Percentiles rank a stretch among this genome's conserved stretches.
Conservation (phyloP, 2,888 invertebrate species). For the Monoplex corrugatus region DNA sequence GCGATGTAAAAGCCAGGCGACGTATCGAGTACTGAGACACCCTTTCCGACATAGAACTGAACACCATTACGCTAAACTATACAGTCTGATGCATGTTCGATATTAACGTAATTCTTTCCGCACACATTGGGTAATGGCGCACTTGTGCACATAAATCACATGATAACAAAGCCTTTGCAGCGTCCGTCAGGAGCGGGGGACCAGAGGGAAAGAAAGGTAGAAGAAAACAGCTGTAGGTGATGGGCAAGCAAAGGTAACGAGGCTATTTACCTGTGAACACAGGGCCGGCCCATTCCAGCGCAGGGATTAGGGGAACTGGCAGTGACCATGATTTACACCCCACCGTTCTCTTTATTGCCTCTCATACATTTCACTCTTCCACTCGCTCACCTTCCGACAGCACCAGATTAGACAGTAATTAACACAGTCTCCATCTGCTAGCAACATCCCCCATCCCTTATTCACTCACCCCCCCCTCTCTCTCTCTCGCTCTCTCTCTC, state of each 20-base stretch:
- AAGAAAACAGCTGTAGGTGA: neutral
- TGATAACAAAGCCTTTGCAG: neutral
- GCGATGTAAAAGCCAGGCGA: too few species aligned
- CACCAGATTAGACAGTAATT: too few species aligned
- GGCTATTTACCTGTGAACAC: neutral
- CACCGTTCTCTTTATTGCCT: neutral
- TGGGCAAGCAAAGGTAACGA: neutral
- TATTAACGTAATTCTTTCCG: constrained; percentile 11
- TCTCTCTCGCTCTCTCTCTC: neutral
- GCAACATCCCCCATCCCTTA: neutral
- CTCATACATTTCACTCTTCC: neutral
- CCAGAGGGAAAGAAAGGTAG: neutral
- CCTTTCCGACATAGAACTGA: too few species aligned
- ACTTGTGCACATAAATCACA: neutral
- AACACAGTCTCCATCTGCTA: neutral
- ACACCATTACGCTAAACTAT: too few species aligned
- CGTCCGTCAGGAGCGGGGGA: neutral
- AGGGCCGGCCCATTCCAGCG: neutral
- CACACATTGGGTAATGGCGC: constrained; percentile 22
- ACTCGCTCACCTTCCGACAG: neutral
- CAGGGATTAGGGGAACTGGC: neutral
- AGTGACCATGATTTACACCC: constrained; percentile 24
- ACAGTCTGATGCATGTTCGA: constrained; percentile 24
- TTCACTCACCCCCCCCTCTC: neutral
- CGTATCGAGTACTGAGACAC: too few species aligned